Evolutionary conservation across 2,888 invertebrate genomes (phyloP).

Genomic region (Nesidiocoris tenuis): DNA sequence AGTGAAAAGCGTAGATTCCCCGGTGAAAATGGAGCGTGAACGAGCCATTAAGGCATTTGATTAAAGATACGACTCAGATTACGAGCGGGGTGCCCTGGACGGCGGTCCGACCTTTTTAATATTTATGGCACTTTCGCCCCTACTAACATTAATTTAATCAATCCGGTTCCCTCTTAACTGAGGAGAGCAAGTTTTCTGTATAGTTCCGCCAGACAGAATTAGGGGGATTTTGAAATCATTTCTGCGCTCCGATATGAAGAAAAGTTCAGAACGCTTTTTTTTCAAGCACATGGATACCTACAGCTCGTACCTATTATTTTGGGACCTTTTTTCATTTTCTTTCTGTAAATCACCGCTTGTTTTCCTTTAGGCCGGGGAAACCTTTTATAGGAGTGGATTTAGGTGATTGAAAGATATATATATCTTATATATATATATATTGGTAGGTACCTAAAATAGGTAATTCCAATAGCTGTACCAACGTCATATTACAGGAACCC

Average conservation of each 20-base stretch:
- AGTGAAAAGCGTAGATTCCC: not conserved
- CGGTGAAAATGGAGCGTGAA: not conserved
- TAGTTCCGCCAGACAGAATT: not conserved
- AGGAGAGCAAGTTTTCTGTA: not conserved
- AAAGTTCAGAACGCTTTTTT: no score
- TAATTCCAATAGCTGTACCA: no score
- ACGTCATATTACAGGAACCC: no score
- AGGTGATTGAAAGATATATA: no score
- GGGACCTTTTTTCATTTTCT: no score
- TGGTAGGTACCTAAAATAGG: no score
- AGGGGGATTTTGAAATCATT: not conserved
- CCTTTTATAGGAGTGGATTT: no score
- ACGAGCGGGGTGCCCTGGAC: not conserved
- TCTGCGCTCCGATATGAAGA: not conserved
- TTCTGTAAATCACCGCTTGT: no score
- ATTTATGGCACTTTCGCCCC: not conserved
- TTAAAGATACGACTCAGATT: not conserved
- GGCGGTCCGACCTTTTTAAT: not conserved
- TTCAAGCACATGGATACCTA: no score
- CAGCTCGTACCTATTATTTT: no score
- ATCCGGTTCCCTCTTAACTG: not conserved
- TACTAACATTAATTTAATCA: not conserved
- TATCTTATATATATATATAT: no score
- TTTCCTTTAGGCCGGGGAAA: no score
- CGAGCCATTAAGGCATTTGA: not conserved